Base-by-base conservation (phyloP, 2,797 vertebrate genomes). In the Hippopotamyrus pictus region DNA sequence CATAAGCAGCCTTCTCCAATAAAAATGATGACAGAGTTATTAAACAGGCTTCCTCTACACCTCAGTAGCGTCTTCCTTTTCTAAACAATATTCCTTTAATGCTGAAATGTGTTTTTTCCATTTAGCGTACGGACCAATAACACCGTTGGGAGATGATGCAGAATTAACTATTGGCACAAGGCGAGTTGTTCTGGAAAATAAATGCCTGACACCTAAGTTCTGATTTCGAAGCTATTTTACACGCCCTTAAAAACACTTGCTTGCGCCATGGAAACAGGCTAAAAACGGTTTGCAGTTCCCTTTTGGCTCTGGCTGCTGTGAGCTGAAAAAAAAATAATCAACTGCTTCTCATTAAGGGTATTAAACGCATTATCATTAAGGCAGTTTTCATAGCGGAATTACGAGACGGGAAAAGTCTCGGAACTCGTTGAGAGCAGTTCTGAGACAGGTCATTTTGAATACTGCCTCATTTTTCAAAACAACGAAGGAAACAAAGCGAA, bases 21-120 rank as follows among this genome's bases (percentile, higher is more conserved):
- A 98, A 98, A 97, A 97, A 97, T 97, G 97, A 97, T 97, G 97
- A 97, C 97, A 94, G 97, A 96, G 97, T 97, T 97, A 97, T 97
- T 96, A 96, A 95, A 94, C 97, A 97, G 96, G 96, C 97, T 98
- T 98, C 97, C 97, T 97, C 95, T 97, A 95, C 96, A 96, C 96
- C 97, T 97, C 97, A 94, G 95, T 97, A 95, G 96, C 96, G 96
- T 96, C 96, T 98, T 98, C 98, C 97, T 96, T 98, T 98, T 97
- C 97, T 95, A 98, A 98, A 98, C 97, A 98, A 93, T 94, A 95
- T 95, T 95, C 95, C 96, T 97, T 97, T 98, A 97, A 98, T 97
- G 97, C 97, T 95, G 95, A 95, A 94, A 95, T 96, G 95, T 96
- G 96, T 97, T 97, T 98, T 98, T 98, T n/a, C 97, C 97, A 98